Base-by-base conservation (phyloP, 2,113 vertebrate species). In the Oryzias woworae region DNA sequence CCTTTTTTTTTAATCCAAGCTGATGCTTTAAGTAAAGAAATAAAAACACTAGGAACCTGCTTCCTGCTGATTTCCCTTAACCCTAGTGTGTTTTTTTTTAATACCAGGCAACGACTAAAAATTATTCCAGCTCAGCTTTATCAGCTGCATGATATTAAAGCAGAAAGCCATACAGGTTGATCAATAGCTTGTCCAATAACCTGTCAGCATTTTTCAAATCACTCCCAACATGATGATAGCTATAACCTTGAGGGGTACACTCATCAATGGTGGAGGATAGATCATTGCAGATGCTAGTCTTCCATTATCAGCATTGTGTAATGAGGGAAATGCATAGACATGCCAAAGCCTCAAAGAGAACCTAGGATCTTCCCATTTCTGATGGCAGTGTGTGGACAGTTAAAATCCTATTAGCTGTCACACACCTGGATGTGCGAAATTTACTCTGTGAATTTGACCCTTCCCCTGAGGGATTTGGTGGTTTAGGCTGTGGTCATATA, bases 151-250 rank as follows among this genome's bases (percentile, higher is more conserved):
- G 73, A 71, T 80, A 88, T 86, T 87, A 82, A 84, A 87, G 80
- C 15, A 64, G 65, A 77, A 66, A 69, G 60, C 53, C 67, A 66
- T 91, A 87, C 44, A 46, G 73, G 31, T 43, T 78, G 76, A 91
- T 92, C 91, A 85, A 90, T 91, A 89, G 58, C 61, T 75, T 79
- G 72, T 87, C 85, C 88, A 87, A 85, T 90, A 83, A 89, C 80
- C 82, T 89, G 87, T 90, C 90, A 84, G 88, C 83, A 83, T 85
- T 87, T 83, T 85, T 89, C 86, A 91, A 85, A 85, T 78, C 62
- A 71, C 76, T 79, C 85, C 36, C 77, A 86, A 88, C 81, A 83
- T 78, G 78, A 90, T 87, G 88, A 90, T 85, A 78, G 73, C 59
- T 58, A 53, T 84, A 86, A 87, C 83, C 89, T 89, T 85, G 83